Base-by-base conservation (phyloP, 1,140 invertebrate species). In the Drepana arcuata region DNA sequence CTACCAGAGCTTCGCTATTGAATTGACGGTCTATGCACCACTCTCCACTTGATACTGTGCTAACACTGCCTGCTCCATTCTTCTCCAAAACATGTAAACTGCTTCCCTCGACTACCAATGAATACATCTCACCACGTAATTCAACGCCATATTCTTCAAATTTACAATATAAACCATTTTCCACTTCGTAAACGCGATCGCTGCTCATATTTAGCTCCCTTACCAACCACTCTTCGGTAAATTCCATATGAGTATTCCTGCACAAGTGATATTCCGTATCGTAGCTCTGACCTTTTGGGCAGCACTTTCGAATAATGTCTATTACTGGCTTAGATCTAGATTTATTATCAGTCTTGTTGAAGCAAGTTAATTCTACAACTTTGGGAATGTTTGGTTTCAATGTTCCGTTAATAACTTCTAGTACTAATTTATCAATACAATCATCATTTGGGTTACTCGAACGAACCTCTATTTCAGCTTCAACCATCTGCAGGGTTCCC, bases 21-120 rank as follows among this genome's bases (percentile, higher is more conserved):
- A 63, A 60, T 25, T 63, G 53, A 10, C 58, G 45, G 15, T 84
- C 83, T 25, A 83, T 27, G 34, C 83, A 84, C 68, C 75, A 84
- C 15, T 74, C 68, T 25, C 69, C 79, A n/a, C n/a, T n/a, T 15
- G 50, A 33, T n/a, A 37, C 33, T 5, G 61, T 23, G 2, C 21
- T 41, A 4, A 29, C 38, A 7, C 27, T 48, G 6, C 41, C 30
- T 16, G 50, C 40, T 12, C 45, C 45, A 32, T 35, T 38, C 41
- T 21, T 66, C 18, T 31, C 59, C 3, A 33, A 13, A 13, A 57
- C 42, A 21, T 41, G 47, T 29, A 81, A 54, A 26, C 16, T 54
- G 29, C 56, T 71, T 15, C 54, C 63, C 12, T 58, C 45, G 0
- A 73, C 30, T 14, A 24, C 14, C 10, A 78, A 41, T 2, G 42